These are phyloP conservation scores for Sarcophaga rosellei DNA, from an alignment of 2,888 invertebrate species.

Conservation along the genomic window DNA sequence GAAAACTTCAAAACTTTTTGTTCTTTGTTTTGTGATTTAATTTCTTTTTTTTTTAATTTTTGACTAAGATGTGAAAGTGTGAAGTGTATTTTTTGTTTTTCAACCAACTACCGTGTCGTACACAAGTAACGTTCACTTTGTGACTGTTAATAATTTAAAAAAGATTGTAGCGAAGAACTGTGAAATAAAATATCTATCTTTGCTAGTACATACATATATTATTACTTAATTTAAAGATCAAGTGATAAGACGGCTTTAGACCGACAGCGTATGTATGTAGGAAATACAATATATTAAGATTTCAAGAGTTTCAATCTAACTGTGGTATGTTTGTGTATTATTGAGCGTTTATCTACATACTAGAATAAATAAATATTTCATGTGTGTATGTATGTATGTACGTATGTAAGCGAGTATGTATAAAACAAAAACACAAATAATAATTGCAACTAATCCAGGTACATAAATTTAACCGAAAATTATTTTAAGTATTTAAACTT, in stretches of 20 bases:
- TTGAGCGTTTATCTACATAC: background rate
- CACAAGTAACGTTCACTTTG: slow-evolving; percentile 45
- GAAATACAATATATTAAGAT: slow-evolving; percentile 24
- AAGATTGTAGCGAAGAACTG: slow-evolving; percentile 31
- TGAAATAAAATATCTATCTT: slow-evolving; percentile 40
- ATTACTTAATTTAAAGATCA: slow-evolving; percentile 77
- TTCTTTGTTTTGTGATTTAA: slow-evolving; percentile 6
- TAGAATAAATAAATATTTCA: background rate
- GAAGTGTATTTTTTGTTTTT: slow-evolving; percentile 40
- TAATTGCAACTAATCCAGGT: background rate
- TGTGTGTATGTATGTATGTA: background rate
- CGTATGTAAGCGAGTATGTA: background rate
- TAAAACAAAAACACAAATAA: background rate
- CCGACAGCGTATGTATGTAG: slow-evolving; percentile 32
- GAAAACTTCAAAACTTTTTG: background rate
- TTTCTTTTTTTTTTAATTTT: slow-evolving; percentile 22
- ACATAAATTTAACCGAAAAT: background rate
- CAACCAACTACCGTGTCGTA: slow-evolving; percentile 14
- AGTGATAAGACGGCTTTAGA: slow-evolving; percentile 67
- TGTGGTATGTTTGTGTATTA: background rate
- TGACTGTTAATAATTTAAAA: slow-evolving; percentile 45
- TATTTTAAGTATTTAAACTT: background rate
- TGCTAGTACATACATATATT: slow-evolving; percentile 65
- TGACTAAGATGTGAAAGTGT: background rate
- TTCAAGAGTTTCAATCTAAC: slow-evolving; percentile 25